Base-by-base conservation (phyloP, 1,140 invertebrate species). In the Drosophila leontia region DNA sequence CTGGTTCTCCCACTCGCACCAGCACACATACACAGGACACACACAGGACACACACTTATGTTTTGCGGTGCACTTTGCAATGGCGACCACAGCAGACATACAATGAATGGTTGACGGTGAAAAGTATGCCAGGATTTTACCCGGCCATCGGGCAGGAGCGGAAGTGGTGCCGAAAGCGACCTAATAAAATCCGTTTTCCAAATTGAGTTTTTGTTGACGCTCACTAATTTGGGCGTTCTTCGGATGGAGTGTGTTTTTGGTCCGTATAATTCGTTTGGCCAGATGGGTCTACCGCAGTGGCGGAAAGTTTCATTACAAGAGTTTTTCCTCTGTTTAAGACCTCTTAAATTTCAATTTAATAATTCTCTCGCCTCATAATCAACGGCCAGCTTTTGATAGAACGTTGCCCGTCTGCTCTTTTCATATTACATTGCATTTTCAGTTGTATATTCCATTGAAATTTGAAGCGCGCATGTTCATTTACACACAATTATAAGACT, bases 401-500 rank as follows among this genome's bases (percentile, higher is more conserved):
- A 63, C 50, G 42, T 50, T 75, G 37, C 47, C 70, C 45, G 32
- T 62, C 48, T 41, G 37, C 19, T 39, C 41, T 17, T 34, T n/a
- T 41, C 11, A 37, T 3, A 34, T 15, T 37, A 15, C 7, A 56
- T 67, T 50, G 9, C 19, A 34, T 6, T 11, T 57, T 12, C 19
- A 45, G 19, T 17, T 51, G 37, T 26, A 26, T n/a, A 34, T 75
- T 56, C 72, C 72, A 70, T 71, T 86, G 53, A 47, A 61, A 76
- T 71, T 76, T 65, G 32, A 37, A 50, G 62, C 65, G 55, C 56
- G 59, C 67, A 63, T 70, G 76, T 85, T 81, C 60, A 81, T 78
- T 78, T 69, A 51, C 62, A 71, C 78, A 71, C 78, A 87, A 84
- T 84, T 87, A 84, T 75, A 71, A 59, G 59, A 50, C 70, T 68